Base-by-base conservation (phyloP, 2,888 invertebrate genomes). In the Pammene aurita region DNA sequence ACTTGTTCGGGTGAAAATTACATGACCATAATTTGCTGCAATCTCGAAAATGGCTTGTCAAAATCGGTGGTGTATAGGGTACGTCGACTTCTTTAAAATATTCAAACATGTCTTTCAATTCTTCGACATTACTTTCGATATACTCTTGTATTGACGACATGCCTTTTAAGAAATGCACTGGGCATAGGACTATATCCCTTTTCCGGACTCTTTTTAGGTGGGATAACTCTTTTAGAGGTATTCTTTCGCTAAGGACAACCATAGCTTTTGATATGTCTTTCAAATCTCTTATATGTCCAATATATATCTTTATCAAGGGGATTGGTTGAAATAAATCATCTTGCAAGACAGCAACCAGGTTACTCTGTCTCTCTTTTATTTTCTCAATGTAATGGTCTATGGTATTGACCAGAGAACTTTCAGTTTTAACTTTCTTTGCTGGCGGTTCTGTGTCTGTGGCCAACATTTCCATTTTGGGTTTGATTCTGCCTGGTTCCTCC, bases 1-100 rank as follows among this genome's bases (percentile, higher is more conserved):
- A 94, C 71, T 94, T 94, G 79, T 97, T 95, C 0, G 96, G 95
- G 86, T 97, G 97, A 81, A 97, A 98, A 80, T 96, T 97, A 65
- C 96, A 94, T 0, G 97, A 96, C 98, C 98, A 98, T 54, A 94
- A 83, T 64, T 90, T 87, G 13, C 93, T 92, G 6, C 94, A 93
- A 73, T 89, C 86, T 0, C 93, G 88, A 77, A 95, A 95, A 78
- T 98, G 97, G 54, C 85, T 87, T 63, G 94, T 94, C 0, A 96
- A 93, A 79, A 93, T 93, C 0, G 97, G 96, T 7, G 94, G 84
- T n/a, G 79, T 77, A 26, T 88, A 82, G 0, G 96, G 95, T 0
- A 97, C 96, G 5, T 91, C 78, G 0, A 92, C 74, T 6, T 93
- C 83, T 75, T 90, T 89, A 5, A 95, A 90, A 69, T 93, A 87